phyloP scores from a whole-genome alignment of 2,797 vertebrate species.

The Argentina silus region DNA sequence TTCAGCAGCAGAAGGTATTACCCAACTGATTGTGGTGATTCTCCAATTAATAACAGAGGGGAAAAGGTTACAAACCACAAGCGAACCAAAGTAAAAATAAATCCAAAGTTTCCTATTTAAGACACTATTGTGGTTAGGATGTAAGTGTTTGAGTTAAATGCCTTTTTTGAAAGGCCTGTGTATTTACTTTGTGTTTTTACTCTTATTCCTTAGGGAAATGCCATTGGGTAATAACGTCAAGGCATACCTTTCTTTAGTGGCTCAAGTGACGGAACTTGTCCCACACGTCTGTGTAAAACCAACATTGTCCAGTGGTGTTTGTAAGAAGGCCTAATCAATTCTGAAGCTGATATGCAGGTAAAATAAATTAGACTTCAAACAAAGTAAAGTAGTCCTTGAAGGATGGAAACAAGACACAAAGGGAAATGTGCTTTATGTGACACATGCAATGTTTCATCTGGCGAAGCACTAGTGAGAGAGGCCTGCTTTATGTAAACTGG shows the following conservation, averaged over 20 bases:
- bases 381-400: slow-evolving; percentile 69
- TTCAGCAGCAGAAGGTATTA: slow-evolving; percentile 24
- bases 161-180: slow-evolving; percentile 71
- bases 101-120: slow-evolving; percentile 72
- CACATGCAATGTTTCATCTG: slow-evolving; percentile 66
- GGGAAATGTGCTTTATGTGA: slow-evolving; percentile 60
- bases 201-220: slow-evolving; percentile 63
- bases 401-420: slow-evolving; percentile 67
- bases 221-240: slow-evolving; percentile 71
- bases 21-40: slow-evolving; percentile 18
- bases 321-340: slow-evolving; percentile 73
- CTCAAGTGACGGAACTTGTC: slow-evolving; percentile 60
- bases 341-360: slow-evolving; percentile 75
- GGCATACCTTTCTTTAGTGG: slow-evolving; percentile 64
- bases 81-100: slow-evolving; percentile 70
- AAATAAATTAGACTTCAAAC: slow-evolving; percentile 83
- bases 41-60: slow-evolving; percentile 59
- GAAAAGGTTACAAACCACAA: slow-evolving; percentile 65
- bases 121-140: slow-evolving; percentile 64
- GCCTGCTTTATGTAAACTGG: slow-evolving; percentile 70
- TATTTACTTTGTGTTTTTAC: slow-evolving; percentile 74
- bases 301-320: slow-evolving; percentile 64
- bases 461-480: slow-evolving; percentile 47
- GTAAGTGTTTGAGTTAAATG: slow-evolving; percentile 74
- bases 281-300: slow-evolving; percentile 67